Conservation (phyloP, 1,140 invertebrate genomes). For the Nixonia krombeini region DNA sequence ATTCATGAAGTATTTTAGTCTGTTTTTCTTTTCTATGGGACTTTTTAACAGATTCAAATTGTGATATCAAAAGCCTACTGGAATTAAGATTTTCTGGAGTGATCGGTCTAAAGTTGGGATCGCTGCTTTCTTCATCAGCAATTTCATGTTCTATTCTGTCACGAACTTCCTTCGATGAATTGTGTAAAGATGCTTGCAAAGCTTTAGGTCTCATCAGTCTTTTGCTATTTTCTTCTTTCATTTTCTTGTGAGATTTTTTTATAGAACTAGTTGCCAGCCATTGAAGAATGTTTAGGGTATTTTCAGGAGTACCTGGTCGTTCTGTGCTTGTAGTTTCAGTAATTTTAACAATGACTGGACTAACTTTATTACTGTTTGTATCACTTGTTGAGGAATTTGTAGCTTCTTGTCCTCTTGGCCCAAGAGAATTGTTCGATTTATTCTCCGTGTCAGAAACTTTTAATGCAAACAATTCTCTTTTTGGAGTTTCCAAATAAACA, state of each 20-base stretch:
- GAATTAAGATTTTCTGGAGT: constrained; percentile 63
- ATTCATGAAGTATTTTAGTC: constrained; percentile 51
- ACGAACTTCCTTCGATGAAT: constrained; percentile 22
- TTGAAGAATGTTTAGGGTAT: constrained; percentile 48
- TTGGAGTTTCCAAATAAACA: constrained; percentile 27
- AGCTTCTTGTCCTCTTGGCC: not conserved
- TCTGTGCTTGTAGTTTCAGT: not conserved
- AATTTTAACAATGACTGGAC: not conserved
- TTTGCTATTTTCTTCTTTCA: constrained; percentile 57
- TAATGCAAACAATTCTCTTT: constrained; percentile 18
- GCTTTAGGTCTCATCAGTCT: constrained; percentile 36
- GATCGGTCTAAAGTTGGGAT: constrained; percentile 43
- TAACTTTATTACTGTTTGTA: not conserved
- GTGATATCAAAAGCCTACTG: constrained; percentile 56
- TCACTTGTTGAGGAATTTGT: too few relatives aligned
- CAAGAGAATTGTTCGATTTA: not conserved
- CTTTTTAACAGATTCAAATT: constrained; percentile 62
- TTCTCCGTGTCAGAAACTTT: not conserved
- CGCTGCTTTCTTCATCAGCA: constrained; percentile 3
- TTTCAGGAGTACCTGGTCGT: constrained; percentile 53
- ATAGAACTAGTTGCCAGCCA: constrained; percentile 56
- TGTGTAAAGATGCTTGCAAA: constrained; percentile 18
- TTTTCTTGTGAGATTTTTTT: constrained; percentile 62
- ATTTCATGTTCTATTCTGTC: not conserved
- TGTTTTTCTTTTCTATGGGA: constrained; percentile 65